Base-by-base conservation (phyloP, 2,888 invertebrate species). In the Anthophora plumipes region DNA sequence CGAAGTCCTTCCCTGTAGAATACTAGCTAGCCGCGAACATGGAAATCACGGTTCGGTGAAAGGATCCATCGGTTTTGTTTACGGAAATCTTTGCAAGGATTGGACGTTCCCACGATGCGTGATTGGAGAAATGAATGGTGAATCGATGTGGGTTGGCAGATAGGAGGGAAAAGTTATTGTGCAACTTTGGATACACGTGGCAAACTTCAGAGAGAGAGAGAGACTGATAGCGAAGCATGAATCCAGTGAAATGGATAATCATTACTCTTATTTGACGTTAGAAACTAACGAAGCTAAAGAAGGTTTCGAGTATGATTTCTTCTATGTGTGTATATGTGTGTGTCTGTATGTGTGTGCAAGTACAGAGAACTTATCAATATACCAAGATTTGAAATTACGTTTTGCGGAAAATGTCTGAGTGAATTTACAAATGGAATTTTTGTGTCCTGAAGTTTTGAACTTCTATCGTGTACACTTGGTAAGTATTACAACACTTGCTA, bases 31-130 rank as follows among this genome's bases (percentile, higher is more conserved):
- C 20, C 39, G 43, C 75, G 59, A 54, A 39, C 59, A 82, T 77
- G 86, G 73, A 83, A 84, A 80, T 85, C 72, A 71, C 48, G 77
- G 37, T 52, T 25, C 20, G 61, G 72, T 77, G 78, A 85, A 87
- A 84, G 83, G 74, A 73, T 57, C n/a, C 68, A 43, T 48, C 63
- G 48, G 59, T 80, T 70, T 64, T 74, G 72, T 70, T 69, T 72
- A 61, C 71, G 73, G 72, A 82, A 84, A 80, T 83, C 68, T 50
- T 31, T 7, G 4, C 5, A 7, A 7, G 25, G 37, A 70, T 59
- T 43, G 50, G 17, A 31, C 41, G 20, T 78, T 85, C 85, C 71
- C 85, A 80, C 80, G 80, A 63, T 68, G 59, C 31, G 64, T 70
- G 60, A 22, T 46, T 68, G 43, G 63, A 77, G 59, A 72, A 59